phyloP scores from a whole-genome alignment of 2,113 vertebrate species.

The Corynorhinus townsendii region DNA sequence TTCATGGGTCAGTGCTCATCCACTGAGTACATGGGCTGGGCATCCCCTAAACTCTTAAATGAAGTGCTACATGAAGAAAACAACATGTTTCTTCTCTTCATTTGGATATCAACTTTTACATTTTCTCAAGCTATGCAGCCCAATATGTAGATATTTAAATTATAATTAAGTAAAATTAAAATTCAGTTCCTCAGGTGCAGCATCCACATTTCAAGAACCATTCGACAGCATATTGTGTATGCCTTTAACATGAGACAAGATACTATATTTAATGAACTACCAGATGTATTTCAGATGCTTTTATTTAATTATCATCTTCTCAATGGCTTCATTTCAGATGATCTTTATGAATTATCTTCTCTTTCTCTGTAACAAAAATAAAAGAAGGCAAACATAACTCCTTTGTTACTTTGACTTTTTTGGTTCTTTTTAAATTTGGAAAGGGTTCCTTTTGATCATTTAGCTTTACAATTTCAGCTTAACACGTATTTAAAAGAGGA shows the following conservation, averaged over 20 bases:
- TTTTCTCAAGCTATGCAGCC: neutral
- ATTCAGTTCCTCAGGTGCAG: neutral
- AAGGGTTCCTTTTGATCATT: neutral
- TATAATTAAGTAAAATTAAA: slow-evolving; percentile 8
- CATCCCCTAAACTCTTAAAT: neutral
- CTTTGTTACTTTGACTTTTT: neutral
- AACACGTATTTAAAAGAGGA: neutral
- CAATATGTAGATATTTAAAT: neutral
- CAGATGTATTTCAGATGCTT: neutral
- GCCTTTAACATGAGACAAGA: neutral
- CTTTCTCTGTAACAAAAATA: neutral
- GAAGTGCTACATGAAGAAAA: neutral
- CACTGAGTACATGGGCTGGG: too few relatives aligned
- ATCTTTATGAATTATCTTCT: neutral
- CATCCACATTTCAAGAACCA: neutral
- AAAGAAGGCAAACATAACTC: neutral
- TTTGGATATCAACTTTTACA: neutral
- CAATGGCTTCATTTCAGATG: neutral
- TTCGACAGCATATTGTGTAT: neutral
- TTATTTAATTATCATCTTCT: neutral
- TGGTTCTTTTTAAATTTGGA: neutral
- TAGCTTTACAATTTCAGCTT: slow-evolving; percentile 29
- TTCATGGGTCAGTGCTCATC: too few relatives aligned
- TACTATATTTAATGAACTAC: neutral
- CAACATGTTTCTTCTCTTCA: neutral